These are phyloP conservation scores for Nematopogon swammerdamellus DNA, from an alignment of 2,888 invertebrate genomes.

Conservation along the genomic window DNA sequence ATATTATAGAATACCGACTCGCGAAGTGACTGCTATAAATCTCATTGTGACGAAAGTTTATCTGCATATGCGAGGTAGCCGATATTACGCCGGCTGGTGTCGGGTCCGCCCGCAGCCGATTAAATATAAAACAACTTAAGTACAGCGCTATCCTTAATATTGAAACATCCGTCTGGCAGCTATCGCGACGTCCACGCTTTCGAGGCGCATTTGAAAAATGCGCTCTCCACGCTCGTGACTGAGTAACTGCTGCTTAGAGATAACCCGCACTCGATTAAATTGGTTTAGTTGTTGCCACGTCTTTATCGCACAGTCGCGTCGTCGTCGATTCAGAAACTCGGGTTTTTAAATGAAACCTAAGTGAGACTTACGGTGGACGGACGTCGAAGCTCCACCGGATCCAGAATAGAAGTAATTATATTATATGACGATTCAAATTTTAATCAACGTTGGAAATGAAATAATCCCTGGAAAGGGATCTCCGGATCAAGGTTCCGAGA, in stretches of 20 bases:
- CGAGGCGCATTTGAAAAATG: not conserved
- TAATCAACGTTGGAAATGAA: too few relatives aligned
- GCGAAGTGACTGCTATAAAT: slow-evolving; percentile 42
- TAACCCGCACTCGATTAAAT: not conserved
- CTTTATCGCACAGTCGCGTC: not conserved
- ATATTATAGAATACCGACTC: slow-evolving; percentile 1
- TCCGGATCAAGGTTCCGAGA: too few relatives aligned
- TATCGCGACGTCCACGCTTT: not conserved
- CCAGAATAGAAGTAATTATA: slow-evolving; percentile 12
- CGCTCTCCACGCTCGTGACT: not conserved
- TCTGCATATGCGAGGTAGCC: slow-evolving; percentile 38
- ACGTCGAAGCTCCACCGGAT: slow-evolving; percentile 13
- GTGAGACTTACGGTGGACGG: too few relatives aligned
- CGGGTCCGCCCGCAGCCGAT: slow-evolving; percentile 28
- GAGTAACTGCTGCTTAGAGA: not conserved
- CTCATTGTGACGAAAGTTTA: slow-evolving; percentile 39
- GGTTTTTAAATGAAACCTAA: too few relatives aligned
- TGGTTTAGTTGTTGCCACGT: not conserved
- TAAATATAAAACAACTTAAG: slow-evolving; percentile 41
- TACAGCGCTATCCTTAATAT: slow-evolving; percentile 3
- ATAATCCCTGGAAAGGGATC: too few relatives aligned
- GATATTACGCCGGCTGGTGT: slow-evolving; percentile 31
- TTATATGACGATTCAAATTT: slow-evolving; percentile 1
- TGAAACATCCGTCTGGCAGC: not conserved
- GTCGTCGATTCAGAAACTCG: too few relatives aligned